phyloP scores from a whole-genome alignment of 2,888 invertebrate species.

The Serrognathus titanus region DNA sequence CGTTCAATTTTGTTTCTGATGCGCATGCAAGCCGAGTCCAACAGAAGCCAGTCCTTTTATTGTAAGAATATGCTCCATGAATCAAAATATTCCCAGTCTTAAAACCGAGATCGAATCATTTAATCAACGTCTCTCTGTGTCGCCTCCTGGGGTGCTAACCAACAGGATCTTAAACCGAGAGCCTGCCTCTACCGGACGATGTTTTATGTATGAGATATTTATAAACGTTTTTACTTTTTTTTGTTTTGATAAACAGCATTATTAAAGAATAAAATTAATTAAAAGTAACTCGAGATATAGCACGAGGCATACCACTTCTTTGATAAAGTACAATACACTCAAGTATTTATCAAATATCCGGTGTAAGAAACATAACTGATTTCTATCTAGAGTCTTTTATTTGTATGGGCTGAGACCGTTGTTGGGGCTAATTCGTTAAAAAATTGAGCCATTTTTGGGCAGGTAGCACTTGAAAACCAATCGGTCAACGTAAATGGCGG shows the following conservation, averaged over 20 bases:
- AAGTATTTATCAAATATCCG: no score
- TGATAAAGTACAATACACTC: no score
- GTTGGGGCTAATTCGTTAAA: conserved; percentile 16
- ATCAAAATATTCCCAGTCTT: conserved; percentile 44
- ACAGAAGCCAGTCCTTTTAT: conserved; percentile 43
- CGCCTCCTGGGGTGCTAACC: conserved; percentile 44
- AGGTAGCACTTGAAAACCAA: conserved; percentile 21
- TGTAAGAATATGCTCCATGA: conserved; percentile 40
- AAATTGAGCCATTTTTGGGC: conserved; percentile 18
- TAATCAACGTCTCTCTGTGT: conserved; percentile 47
- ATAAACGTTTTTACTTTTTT: not conserved
- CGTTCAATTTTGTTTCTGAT: conserved; percentile 11
- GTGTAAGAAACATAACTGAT: no score
- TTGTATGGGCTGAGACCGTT: not conserved
- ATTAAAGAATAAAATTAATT: not conserved
- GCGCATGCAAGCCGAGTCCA: conserved; percentile 14
- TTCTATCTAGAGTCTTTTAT: no score
- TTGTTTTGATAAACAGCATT: not conserved
- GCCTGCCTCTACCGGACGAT: conserved; percentile 20
- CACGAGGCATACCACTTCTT: no score
- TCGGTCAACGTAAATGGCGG: conserved; percentile 20
- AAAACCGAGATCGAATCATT: conserved; percentile 47
- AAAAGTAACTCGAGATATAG: no score
- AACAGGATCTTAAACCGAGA: conserved; percentile 25
- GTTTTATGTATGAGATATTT: conserved; percentile 25